phyloP scores from a whole-genome alignment of 2,888 invertebrate species.

The Eristalis intricaria region DNA sequence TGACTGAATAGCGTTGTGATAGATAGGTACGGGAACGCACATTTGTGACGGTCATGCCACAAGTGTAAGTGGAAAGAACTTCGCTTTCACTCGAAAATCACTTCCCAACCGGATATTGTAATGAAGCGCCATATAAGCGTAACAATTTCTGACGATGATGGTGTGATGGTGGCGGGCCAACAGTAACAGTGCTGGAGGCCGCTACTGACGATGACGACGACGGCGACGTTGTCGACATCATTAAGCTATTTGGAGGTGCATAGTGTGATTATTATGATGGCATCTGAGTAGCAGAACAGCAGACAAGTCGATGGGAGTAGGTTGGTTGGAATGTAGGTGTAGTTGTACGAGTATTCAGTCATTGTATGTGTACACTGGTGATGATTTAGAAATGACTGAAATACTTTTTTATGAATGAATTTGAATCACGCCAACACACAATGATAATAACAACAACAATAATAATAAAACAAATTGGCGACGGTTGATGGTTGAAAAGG shows the following conservation, averaged over 20 bases:
- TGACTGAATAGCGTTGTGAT: not conserved
- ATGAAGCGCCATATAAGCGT: slow-evolving; percentile 59
- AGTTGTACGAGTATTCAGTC: slow-evolving; percentile 22
- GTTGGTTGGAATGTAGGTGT: not conserved
- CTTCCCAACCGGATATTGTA: slow-evolving; percentile 60
- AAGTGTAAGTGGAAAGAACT: slow-evolving; percentile 20
- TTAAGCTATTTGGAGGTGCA: slow-evolving; percentile 50
- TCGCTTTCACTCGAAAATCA: slow-evolving; percentile 50
- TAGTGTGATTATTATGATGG: slow-evolving; percentile 31
- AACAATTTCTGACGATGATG: slow-evolving; percentile 20
- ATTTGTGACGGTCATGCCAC: not conserved
- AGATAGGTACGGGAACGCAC: not conserved
- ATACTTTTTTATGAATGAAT: slow-evolving; percentile 65
- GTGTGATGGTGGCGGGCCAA: not conserved
- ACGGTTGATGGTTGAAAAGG: slow-evolving; percentile 21
- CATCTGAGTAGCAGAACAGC: not conserved
- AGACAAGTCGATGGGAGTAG: not conserved
- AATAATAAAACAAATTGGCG: slow-evolving; percentile 24
- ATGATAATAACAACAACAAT: slow-evolving; percentile 23
- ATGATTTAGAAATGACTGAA: slow-evolving; percentile 34
- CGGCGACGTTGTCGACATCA: slow-evolving; percentile 40
- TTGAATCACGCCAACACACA: slow-evolving; percentile 48
- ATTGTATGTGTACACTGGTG: slow-evolving; percentile 27
- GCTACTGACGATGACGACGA: slow-evolving; percentile 19
- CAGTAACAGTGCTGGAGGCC: slow-evolving; percentile 1